Evolutionary conservation across 2,113 vertebrate genomes (phyloP).

Genomic region (Indicator maculatus): DNA sequence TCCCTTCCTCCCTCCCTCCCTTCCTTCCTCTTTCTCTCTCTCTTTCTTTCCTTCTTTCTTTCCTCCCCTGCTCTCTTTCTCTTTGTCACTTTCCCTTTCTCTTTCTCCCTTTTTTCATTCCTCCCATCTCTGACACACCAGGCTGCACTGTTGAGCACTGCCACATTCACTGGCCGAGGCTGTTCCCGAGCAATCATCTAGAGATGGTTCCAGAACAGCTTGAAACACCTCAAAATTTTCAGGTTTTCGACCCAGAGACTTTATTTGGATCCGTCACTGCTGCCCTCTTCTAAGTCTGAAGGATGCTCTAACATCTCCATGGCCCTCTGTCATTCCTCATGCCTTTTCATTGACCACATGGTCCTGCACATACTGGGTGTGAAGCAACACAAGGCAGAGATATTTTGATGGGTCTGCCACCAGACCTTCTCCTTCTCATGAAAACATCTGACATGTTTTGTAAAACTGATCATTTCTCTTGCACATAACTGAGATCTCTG

Average conservation of each 20-base stretch:
- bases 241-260: background rate
- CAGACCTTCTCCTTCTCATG: background rate
- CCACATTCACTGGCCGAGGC: background rate
- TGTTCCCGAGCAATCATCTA: background rate
- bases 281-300: background rate
- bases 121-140: background rate
- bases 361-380: accelerated
- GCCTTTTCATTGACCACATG: background rate
- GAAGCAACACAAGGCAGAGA: background rate
- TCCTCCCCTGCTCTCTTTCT: background rate
- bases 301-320: background rate
- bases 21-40: background rate
- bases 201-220: background rate
- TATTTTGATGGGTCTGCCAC: background rate
- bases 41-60: background rate
- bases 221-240: background rate
- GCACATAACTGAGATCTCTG: accelerated
- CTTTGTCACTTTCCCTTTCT: too few species aligned
- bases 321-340: background rate
- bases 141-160: background rate
- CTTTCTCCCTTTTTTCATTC: background rate
- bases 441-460: background rate
- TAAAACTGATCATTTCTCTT: background rate
- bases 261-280: background rate
- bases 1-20: too few species aligned